phyloP scores from a whole-genome alignment of 2,888 invertebrate species.

The Cheilosia grossa region DNA sequence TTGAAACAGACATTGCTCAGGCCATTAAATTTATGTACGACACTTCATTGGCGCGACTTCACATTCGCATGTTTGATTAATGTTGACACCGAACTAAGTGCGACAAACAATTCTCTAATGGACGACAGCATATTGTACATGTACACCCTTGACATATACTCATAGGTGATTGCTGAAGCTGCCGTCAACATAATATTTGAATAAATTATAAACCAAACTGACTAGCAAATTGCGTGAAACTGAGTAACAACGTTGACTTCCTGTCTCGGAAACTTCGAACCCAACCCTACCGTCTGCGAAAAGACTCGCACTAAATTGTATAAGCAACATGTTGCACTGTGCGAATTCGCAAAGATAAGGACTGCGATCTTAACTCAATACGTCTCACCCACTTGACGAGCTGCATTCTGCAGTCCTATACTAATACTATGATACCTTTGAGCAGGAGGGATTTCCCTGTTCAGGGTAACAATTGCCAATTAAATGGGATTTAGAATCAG shows the following conservation, averaged over 20 bases:
- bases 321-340: no score
- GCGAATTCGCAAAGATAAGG: no score
- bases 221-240: constrained; percentile 49
- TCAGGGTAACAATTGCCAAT: no score
- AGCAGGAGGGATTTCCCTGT: no score
- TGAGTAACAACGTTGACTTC: constrained; percentile 34
- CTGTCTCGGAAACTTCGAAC: not conserved
- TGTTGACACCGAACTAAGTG: constrained; percentile 33
- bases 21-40: constrained; percentile 8
- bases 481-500: not conserved
- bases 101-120: constrained; percentile 41
- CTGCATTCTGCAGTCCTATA: no score
- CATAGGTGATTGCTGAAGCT: constrained; percentile 40
- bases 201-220: constrained; percentile 50
- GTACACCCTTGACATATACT: not conserved
- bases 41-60: not conserved
- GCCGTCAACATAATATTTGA: constrained; percentile 32
- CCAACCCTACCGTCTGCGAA: not conserved
- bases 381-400: no score
- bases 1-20: not conserved
- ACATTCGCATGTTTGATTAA: constrained; percentile 42
- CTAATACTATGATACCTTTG: no score
- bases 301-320: not conserved
- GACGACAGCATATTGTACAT: not conserved
- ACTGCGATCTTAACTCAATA: no score